Conservation (phyloP, 2,888 invertebrate genomes). For the Leucozona laternaria region DNA sequence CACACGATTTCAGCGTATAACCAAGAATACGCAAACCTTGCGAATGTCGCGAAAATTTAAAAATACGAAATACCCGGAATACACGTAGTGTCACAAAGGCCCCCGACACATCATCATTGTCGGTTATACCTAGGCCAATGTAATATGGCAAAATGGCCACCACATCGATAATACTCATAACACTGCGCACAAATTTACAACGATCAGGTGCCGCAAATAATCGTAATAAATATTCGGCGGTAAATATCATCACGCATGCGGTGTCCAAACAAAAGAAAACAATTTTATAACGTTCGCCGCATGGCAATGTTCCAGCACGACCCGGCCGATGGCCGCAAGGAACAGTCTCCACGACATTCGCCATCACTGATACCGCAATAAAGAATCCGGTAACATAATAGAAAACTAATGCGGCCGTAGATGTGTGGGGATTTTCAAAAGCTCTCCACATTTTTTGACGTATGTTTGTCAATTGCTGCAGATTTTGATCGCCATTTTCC, state of each 20-base stretch:
- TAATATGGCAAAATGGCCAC: conserved; percentile 99
- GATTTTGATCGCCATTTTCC: conserved; percentile 95
- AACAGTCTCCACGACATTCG: conserved; percentile 99
- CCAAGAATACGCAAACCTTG: conserved; percentile 99
- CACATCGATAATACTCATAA: conserved; percentile 99
- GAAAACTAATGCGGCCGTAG: conserved; percentile 99
- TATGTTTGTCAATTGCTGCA: conserved; percentile 94
- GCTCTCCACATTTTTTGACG: conserved; percentile 99
- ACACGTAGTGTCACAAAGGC: conserved; percentile 99
- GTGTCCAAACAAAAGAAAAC: conserved; percentile 99
- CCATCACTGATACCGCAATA: conserved; percentile 99
- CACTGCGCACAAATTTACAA: conserved; percentile 98
- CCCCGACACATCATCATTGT: conserved; percentile 99
- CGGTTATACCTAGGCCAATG: conserved; percentile 98
- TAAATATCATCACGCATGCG: conserved; percentile 99
- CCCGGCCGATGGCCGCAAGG: conserved; percentile 96
- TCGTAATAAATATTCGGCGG: conserved; percentile 97
- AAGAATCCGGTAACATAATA: conserved; percentile 99
- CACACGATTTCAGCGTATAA: conserved; percentile 99
- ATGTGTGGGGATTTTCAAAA: conserved; percentile 99
- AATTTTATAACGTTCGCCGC: conserved; percentile 98
- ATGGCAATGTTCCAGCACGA: conserved; percentile 94
- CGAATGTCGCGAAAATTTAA: conserved; percentile 99
- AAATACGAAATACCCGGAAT: conserved; percentile 99
- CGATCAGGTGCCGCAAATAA: conserved; percentile 99